A percentile compares a stretch with the other conserved stretches of the same genome.
phyloP scores from a whole-genome alignment of 2,888 invertebrate species.

The Spatulosminthurus flaviceps region DNA sequence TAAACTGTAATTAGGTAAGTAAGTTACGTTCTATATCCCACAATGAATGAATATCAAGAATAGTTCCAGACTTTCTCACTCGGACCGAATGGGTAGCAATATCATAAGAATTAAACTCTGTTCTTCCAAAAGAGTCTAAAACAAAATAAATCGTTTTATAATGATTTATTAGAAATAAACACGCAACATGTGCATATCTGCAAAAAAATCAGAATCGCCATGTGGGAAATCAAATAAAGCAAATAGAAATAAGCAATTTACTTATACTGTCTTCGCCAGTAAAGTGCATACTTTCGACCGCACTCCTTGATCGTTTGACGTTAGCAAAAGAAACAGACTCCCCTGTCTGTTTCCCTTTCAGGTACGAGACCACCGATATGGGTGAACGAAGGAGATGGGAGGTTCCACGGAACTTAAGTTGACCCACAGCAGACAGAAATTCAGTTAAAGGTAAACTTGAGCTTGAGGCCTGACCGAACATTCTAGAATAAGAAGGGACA shows the following conservation, averaged over 20 bases:
- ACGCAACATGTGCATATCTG: neutral
- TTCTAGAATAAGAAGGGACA: slow-evolving; percentile 61
- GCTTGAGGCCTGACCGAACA: slow-evolving; percentile 65
- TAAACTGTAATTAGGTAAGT: neutral
- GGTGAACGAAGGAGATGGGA: slow-evolving; percentile 74
- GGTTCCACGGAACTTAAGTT: slow-evolving; percentile 75
- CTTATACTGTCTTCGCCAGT: slow-evolving; percentile 34
- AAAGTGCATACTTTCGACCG: slow-evolving; percentile 29
- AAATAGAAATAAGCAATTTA: neutral
- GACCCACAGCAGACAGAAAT: slow-evolving; percentile 75
- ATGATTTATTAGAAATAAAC: no score
- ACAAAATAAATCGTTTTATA: no score
- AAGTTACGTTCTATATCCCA: slow-evolving; percentile 68
- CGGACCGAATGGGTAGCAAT: slow-evolving; percentile 70
- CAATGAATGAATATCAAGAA: slow-evolving; percentile 71
- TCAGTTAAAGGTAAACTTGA: slow-evolving; percentile 66
- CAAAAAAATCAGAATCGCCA: neutral
- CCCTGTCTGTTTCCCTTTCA: slow-evolving; percentile 62
- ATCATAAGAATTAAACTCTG: slow-evolving; percentile 37
- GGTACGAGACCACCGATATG: slow-evolving; percentile 65
- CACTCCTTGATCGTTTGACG: slow-evolving; percentile 37
- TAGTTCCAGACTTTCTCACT: slow-evolving; percentile 70
- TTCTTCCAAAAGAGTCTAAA: slow-evolving; percentile 27
- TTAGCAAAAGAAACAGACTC: slow-evolving; percentile 20
- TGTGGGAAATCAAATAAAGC: neutral